These are phyloP conservation scores for Synergus gifuensis DNA, from an alignment of 2,888 invertebrate genomes.

Conservation along the genomic window DNA sequence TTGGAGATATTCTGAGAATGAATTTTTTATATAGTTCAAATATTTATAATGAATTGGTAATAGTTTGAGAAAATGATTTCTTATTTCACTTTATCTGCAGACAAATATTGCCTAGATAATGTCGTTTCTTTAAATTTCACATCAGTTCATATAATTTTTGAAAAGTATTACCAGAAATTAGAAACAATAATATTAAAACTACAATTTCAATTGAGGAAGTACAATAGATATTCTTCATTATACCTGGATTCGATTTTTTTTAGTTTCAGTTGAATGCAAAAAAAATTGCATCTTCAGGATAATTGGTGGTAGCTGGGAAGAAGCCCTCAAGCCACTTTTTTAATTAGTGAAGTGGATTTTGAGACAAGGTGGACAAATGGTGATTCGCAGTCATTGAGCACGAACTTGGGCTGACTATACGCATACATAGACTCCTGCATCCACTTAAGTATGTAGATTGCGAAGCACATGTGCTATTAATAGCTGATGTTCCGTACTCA, in stretches of 20 bases:
- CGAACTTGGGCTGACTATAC: constrained; percentile 39
- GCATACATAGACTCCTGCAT: constrained; percentile 52
- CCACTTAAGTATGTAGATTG: constrained; percentile 73
- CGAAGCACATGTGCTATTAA: constrained; percentile 71
- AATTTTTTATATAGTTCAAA: too few relatives aligned
- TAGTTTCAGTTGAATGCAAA: neutral
- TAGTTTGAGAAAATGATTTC: too few relatives aligned
- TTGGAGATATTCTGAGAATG: too few relatives aligned
- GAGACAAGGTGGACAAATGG: constrained; percentile 36
- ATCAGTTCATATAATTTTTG: neutral
- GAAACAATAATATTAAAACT: neutral
- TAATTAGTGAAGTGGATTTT: constrained; percentile 38
- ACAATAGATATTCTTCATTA: neutral
- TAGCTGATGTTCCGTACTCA: constrained; percentile 66
- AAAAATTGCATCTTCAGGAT: constrained; percentile 13
- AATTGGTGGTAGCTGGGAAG: constrained; percentile 25
- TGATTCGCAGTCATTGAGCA: constrained; percentile 41
- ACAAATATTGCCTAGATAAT: too few relatives aligned
- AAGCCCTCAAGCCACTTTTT: constrained; percentile 33
- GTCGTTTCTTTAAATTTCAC: too few relatives aligned
- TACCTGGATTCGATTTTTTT: neutral
- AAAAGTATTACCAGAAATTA: neutral
- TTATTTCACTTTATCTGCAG: too few relatives aligned
- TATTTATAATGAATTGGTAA: neutral
- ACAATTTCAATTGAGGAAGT: neutral